A percentile compares a stretch with the other conserved stretches of the same genome.
phyloP scores from a whole-genome alignment of 1,140 invertebrate species.

The Cyphomyrmex costatus region DNA sequence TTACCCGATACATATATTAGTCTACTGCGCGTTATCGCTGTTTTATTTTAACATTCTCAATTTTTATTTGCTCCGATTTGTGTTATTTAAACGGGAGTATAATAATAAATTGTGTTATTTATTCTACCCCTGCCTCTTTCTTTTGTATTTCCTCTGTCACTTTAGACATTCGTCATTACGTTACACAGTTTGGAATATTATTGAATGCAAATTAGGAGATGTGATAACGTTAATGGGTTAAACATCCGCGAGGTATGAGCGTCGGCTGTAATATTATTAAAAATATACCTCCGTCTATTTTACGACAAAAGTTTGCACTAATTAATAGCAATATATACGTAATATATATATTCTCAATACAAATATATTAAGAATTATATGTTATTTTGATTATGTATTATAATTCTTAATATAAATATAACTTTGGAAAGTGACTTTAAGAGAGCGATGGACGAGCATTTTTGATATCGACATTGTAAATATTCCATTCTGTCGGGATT shows the following conservation, averaged over 20 bases:
- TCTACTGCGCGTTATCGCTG: constrained; percentile 38
- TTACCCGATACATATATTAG: constrained; percentile 30
- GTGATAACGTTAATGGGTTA: background rate
- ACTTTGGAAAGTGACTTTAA: constrained; percentile 39
- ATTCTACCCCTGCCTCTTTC: background rate
- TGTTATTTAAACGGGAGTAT: constrained; percentile 30
- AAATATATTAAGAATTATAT: constrained; percentile 25
- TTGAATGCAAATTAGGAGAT: background rate
- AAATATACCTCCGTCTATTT: constrained; percentile 31
- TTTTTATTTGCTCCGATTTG: constrained; percentile 20
- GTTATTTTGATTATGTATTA: constrained; percentile 1
- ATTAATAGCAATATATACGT: background rate
- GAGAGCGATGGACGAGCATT: background rate
- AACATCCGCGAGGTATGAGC: constrained; percentile 38
- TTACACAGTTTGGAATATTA: background rate
- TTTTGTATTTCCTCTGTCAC: constrained; percentile 5
- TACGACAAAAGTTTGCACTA: background rate
- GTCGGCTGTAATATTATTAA: constrained; percentile 20
- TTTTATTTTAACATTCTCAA: constrained; percentile 38
- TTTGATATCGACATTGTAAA: constrained; percentile 43
- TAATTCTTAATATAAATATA: constrained; percentile 24
- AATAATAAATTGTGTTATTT: constrained; percentile 53
- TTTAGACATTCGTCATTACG: background rate
- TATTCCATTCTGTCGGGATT: constrained; percentile 11
- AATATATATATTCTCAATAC: background rate